Percentiles rank a stretch among this genome's conserved stretches.
Evolutionary conservation across 2,888 invertebrate species (phyloP).

Genomic region (Euphydryas editha): DNA sequence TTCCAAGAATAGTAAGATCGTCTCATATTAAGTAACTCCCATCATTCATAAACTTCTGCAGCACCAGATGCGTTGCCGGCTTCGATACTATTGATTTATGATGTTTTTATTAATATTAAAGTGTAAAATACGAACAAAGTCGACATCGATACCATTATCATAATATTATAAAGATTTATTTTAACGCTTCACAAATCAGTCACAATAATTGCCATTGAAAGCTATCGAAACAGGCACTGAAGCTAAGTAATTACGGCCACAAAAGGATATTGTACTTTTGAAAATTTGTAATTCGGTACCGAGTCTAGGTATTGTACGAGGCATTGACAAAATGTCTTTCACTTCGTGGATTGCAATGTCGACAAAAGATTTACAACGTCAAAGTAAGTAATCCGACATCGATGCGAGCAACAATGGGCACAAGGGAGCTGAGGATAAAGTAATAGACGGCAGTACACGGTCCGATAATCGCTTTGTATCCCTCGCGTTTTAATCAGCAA

Average conservation of each 20-base stretch:
- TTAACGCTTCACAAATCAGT: not conserved
- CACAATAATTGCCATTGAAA: constrained; percentile 26
- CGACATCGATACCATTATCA: not conserved
- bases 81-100: not conserved
- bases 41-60: too few relatives aligned
- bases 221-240: constrained; percentile 12
- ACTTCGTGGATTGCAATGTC: constrained; percentile 32
- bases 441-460: constrained; percentile 59
- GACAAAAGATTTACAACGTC: constrained; percentile 56
- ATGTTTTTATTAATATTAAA: not conserved
- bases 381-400: constrained; percentile 55
- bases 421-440: constrained; percentile 47
- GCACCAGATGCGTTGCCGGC: too few relatives aligned
- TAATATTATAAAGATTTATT: not conserved
- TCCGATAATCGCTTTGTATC: constrained; percentile 71
- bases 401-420: constrained; percentile 52
- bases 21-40: too few relatives aligned
- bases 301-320: constrained; percentile 28
- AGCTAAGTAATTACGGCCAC: constrained; percentile 36
- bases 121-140: not conserved
- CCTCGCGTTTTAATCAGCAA: constrained; percentile 74
- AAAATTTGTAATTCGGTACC: constrained; percentile 32
- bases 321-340: constrained; percentile 36
- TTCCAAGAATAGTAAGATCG: too few relatives aligned
- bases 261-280: constrained; percentile 29